These are phyloP conservation scores for Drosophila quinaria DNA, from an alignment of 2,888 invertebrate genomes.

Conservation along the genomic window DNA sequence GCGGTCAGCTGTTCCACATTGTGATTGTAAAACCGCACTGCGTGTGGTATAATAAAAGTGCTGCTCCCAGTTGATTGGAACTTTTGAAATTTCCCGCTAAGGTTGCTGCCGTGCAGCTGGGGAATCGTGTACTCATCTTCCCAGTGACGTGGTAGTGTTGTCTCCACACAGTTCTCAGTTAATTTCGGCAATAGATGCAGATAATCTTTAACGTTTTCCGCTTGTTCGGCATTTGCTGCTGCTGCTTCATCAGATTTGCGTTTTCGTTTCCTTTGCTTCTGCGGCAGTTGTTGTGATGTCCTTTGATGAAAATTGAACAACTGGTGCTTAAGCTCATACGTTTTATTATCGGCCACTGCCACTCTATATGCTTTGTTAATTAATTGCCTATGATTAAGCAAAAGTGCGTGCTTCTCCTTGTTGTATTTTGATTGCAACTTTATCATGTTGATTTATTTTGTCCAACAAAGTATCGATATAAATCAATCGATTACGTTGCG, in stretches of 20 bases:
- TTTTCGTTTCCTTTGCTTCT: constrained; percentile 46
- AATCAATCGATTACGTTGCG: not conserved
- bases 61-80: constrained; percentile 82
- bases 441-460: constrained; percentile 55
- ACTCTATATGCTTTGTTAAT: constrained; percentile 66
- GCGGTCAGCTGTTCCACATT: constrained; percentile 88
- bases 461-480: constrained; percentile 11
- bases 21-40: constrained; percentile 89
- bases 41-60: constrained; percentile 88
- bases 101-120: constrained; percentile 88
- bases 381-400: constrained; percentile 75
- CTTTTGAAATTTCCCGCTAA: constrained; percentile 86
- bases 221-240: not conserved
- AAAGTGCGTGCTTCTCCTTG: constrained; percentile 54
- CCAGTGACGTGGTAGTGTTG: constrained; percentile 69
- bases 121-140: constrained; percentile 80
- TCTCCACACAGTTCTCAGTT: fast-evolving
- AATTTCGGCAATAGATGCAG: constrained; percentile 38
- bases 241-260: constrained; percentile 21
- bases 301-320: constrained; percentile 73
- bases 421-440: constrained; percentile 46
- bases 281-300: not conserved
- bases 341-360: not conserved
- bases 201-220: constrained; percentile 39
- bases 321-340: constrained; percentile 61